These are phyloP conservation scores for Dexiosoma caninum DNA, from an alignment of 2,888 invertebrate species.

Conservation along the genomic window DNA sequence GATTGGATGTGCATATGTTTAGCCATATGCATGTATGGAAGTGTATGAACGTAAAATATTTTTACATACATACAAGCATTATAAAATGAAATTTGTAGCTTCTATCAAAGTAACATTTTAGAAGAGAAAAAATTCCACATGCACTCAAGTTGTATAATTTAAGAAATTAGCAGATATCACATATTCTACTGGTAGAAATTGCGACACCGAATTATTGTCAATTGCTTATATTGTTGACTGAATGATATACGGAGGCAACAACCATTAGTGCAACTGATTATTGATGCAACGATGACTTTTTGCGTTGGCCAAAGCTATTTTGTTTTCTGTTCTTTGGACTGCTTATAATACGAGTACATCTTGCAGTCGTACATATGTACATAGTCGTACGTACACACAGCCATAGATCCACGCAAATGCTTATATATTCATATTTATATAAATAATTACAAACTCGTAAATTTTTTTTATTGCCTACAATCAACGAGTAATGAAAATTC, in stretches of 20 bases:
- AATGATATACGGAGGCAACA: conserved; percentile 5
- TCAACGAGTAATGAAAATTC: conserved; percentile 54
- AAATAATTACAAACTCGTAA: conserved; percentile 54
- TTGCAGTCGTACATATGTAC: background rate
- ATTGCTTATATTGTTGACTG: conserved; percentile 8
- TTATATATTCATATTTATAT: background rate
- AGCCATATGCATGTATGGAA: no score
- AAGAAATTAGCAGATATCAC: conserved; percentile 5
- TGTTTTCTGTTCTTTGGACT: conserved; percentile 19
- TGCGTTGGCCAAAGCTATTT: conserved; percentile 15
- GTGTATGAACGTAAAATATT: background rate
- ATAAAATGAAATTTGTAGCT: background rate
- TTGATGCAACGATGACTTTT: conserved; percentile 19
- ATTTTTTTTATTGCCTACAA: conserved; percentile 49
- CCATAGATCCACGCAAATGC: no score
- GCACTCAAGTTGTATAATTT: conserved; percentile 8
- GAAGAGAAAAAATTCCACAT: background rate
- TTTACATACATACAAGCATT: background rate
- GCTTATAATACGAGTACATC: conserved; percentile 8
- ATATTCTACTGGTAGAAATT: conserved; percentile 15
- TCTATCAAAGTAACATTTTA: background rate
- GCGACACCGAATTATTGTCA: conserved; percentile 30
- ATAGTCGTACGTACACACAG: background rate
- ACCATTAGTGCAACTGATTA: background rate
- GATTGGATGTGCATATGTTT: background rate